Percentiles rank a stretch among this genome's conserved stretches.
phyloP scores from a whole-genome alignment of 2,888 invertebrate genomes.

The Parnassius smintheus region DNA sequence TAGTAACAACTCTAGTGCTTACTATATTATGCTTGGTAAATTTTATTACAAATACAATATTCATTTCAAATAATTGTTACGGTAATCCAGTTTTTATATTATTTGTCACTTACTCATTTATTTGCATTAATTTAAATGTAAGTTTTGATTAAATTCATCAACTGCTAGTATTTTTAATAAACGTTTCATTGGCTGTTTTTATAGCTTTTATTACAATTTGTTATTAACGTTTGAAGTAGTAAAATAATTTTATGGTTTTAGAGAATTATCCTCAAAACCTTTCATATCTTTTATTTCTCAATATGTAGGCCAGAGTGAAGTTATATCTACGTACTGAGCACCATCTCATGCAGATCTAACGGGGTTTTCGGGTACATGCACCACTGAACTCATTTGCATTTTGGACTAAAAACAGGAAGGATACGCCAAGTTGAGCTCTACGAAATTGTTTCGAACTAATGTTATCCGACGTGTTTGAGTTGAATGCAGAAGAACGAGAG shows the following conservation, averaged over 20 bases:
- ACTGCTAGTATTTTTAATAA: too few species aligned
- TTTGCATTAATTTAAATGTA: too few species aligned
- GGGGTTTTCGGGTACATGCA: conserved; percentile 51
- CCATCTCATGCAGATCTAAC: conserved; percentile 33
- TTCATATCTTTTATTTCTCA: too few species aligned
- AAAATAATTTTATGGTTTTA: too few species aligned
- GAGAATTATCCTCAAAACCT: too few species aligned
- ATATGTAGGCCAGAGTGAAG: conserved; percentile 1
- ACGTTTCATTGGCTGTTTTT: too few species aligned
- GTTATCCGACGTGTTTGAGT: conserved; percentile 57
- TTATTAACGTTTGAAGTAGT: too few species aligned
- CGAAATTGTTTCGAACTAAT: conserved; percentile 61
- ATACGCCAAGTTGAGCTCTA: conserved; percentile 43
- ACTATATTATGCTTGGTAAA: conserved; percentile 1
- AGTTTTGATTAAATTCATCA: too few species aligned
- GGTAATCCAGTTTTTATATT: neutral
- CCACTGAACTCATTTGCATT: conserved; percentile 65
- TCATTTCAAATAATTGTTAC: too few species aligned
- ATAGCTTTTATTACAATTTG: too few species aligned
- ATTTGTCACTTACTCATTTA: neutral
- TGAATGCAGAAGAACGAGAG: conserved; percentile 35
- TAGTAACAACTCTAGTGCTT: conserved; percentile 18
- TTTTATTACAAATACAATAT: neutral
- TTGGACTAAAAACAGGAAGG: conserved; percentile 51
- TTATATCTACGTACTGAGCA: conserved; percentile 22